Evolutionary conservation across 2,113 vertebrate genomes (phyloP).

Genomic region (Tinamus guttatus): DNA sequence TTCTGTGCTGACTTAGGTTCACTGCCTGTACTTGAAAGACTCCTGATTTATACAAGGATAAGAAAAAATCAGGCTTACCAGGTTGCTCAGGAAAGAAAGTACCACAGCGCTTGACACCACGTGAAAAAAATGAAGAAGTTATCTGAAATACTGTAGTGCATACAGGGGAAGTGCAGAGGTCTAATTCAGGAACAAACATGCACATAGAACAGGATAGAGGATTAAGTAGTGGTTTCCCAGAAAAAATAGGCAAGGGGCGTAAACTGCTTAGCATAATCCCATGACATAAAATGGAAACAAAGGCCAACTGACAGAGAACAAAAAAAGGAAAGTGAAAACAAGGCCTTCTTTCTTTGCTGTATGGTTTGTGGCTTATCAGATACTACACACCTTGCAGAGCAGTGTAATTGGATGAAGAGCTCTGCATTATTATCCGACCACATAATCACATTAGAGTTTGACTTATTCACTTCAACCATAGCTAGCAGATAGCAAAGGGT

Average conservation of each 20-base stretch:
- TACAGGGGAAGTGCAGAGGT: neutral
- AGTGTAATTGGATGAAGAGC: constrained; percentile 57
- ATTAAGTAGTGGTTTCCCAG: constrained; percentile 21
- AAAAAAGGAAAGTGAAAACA: constrained; percentile 37
- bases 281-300: constrained; percentile 44
- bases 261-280: constrained; percentile 51
- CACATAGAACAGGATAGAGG: neutral
- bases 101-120: neutral
- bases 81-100: neutral
- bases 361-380: constrained; percentile 37
- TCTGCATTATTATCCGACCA: constrained; percentile 50
- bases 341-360: constrained; percentile 42
- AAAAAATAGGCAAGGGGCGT: neutral
- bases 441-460: constrained; percentile 63
- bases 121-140: neutral
- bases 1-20: neutral
- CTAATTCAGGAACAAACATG: neutral
- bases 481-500: constrained; percentile 18
- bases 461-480: constrained; percentile 48
- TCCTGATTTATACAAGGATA: neutral
- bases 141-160: neutral
- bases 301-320: constrained; percentile 16
- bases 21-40: neutral
- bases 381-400: constrained; percentile 48
- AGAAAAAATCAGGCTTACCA: neutral